Conservation (phyloP, 2,113 vertebrate genomes). For the Dasypus novemcinctus region DNA sequence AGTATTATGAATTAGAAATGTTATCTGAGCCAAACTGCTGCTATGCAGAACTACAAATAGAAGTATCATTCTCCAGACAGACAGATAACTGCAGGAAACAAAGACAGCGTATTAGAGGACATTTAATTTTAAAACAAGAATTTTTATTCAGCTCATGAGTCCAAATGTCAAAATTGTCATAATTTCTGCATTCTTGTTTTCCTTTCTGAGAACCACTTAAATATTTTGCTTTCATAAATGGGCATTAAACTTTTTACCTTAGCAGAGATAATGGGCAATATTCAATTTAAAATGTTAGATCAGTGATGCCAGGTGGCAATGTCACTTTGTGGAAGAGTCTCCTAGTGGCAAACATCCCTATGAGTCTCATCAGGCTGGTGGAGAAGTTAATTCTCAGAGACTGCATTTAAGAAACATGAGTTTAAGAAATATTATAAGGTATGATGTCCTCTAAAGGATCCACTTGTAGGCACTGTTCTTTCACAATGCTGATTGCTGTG, state of each 20-base stretch:
- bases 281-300: neutral
- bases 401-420: neutral
- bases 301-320: neutral
- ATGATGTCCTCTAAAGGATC: slow-evolving; percentile 11
- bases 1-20: slow-evolving; percentile 70
- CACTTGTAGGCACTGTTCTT: neutral
- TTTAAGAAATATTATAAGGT: slow-evolving; percentile 50
- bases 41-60: slow-evolving; percentile 65
- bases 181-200: neutral
- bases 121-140: neutral
- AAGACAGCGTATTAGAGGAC: neutral
- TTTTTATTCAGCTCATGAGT: slow-evolving; percentile 28
- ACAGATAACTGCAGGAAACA: slow-evolving; percentile 39
- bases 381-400: neutral
- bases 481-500: slow-evolving; percentile 2
- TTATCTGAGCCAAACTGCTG: slow-evolving; percentile 62
- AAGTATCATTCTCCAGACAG: slow-evolving; percentile 54
- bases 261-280: neutral
- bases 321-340: slow-evolving; percentile 36
- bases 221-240: neutral
- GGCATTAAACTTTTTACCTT: slow-evolving; percentile 30
- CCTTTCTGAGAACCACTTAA: slow-evolving; percentile 5
- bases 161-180: neutral
- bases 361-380: neutral
- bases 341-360: neutral